These are phyloP conservation scores for Pangasius djambal DNA, from an alignment of 2,797 vertebrate genomes.

Conservation along the genomic window DNA sequence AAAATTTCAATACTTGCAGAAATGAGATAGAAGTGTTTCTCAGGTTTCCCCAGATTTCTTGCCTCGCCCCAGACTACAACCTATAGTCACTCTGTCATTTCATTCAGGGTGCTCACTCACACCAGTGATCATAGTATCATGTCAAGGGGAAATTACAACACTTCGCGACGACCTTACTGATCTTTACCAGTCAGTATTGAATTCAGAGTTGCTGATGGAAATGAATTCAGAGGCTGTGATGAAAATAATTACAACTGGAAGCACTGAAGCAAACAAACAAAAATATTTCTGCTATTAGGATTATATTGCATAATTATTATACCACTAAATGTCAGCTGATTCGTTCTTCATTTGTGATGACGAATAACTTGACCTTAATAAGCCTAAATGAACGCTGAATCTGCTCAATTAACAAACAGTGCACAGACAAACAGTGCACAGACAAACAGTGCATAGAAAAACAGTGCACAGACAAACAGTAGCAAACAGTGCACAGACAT, in stretches of 20 bases:
- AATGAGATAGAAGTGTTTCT: not conserved
- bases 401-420: not conserved
- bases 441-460: no score
- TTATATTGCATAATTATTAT: not conserved
- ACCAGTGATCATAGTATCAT: not conserved
- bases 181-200: not conserved
- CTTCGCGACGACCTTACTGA: not conserved
- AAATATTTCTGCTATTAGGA: not conserved
- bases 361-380: not conserved
- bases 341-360: not conserved
- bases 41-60: not conserved
- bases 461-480: no score
- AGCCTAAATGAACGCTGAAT: not conserved
- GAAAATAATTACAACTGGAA: not conserved
- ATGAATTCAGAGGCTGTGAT: not conserved
- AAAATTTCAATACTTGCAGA: not conserved
- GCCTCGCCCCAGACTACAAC: not conserved
- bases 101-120: constrained; percentile 9
- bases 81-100: not conserved
- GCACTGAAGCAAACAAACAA: not conserved
- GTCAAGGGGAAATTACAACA: constrained; percentile 3
- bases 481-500: not conserved
- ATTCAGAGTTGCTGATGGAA: not conserved
- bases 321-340: not conserved
- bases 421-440: no score